Percentiles rank a stretch among this genome's conserved stretches.
These are phyloP conservation scores for Solenopsis fugax DNA, from an alignment of 1,140 invertebrate genomes.

Conservation along the genomic window DNA sequence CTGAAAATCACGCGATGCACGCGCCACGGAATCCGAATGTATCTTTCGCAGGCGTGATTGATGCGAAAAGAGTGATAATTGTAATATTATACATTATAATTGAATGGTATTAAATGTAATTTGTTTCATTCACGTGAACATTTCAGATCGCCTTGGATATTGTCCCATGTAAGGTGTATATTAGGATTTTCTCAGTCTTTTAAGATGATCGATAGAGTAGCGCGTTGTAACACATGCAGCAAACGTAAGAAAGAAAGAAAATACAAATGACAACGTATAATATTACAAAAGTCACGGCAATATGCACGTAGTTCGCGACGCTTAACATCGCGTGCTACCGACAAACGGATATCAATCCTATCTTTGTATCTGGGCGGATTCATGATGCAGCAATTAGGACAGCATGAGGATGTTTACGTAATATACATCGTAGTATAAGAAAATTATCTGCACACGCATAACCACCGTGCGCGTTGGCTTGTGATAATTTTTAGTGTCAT, in stretches of 20 bases:
- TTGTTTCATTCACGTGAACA: neutral
- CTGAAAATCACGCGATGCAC: constrained; percentile 70
- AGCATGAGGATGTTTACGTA: constrained; percentile 47
- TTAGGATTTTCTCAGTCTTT: neutral
- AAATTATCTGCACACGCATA: constrained; percentile 30
- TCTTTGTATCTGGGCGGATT: constrained; percentile 68
- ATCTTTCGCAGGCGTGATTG: constrained; percentile 18
- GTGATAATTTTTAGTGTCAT: constrained; percentile 66
- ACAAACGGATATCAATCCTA: constrained; percentile 71
- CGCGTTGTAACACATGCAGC: neutral
- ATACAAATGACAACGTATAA: neutral
- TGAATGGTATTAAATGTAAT: constrained; percentile 24
- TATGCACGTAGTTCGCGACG: neutral
- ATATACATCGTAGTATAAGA: constrained; percentile 58
- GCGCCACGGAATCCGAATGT: constrained; percentile 17
- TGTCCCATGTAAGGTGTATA: neutral
- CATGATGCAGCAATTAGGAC: constrained; percentile 71
- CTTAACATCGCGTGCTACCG: constrained; percentile 43
- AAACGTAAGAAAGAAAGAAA: neutral
- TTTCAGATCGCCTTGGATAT: neutral
- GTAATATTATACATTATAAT: constrained; percentile 13
- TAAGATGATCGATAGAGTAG: too few species aligned
- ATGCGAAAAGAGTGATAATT: constrained; percentile 37
- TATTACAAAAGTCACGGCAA: constrained; percentile 41
- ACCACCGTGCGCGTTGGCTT: constrained; percentile 58